Conservation (phyloP, 2,888 invertebrate genomes). For the Villa cingulata region DNA sequence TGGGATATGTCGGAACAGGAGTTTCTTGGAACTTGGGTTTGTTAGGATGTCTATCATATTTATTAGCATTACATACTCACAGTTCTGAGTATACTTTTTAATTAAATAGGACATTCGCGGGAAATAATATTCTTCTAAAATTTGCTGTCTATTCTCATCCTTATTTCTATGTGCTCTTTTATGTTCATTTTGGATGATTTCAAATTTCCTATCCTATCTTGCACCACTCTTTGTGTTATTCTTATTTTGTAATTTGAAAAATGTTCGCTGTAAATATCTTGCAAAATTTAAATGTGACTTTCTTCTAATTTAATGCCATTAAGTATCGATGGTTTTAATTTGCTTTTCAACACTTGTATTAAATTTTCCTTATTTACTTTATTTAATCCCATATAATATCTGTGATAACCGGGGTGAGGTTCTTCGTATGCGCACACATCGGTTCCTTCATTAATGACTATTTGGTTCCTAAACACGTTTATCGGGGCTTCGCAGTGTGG, state of each 20-base stretch:
- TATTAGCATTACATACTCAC: not conserved
- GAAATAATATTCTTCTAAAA: slow-evolving; percentile 5
- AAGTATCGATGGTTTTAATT: too few relatives aligned
- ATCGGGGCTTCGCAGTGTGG: not conserved
- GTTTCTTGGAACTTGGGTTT: not conserved
- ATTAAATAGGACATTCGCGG: not conserved
- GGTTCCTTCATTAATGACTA: not conserved
- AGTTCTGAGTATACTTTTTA: not conserved
- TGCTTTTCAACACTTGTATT: too few relatives aligned
- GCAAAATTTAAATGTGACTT: not conserved
- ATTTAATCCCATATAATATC: not conserved
- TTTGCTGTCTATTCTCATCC: slow-evolving; percentile 8
- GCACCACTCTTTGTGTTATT: too few relatives aligned
- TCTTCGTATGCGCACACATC: not conserved
- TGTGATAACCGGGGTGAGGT: not conserved
- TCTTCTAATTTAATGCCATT: too few relatives aligned
- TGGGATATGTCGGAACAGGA: not conserved
- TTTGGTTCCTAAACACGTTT: not conserved
- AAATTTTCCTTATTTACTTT: slow-evolving; percentile 1
- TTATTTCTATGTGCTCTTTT: slow-evolving; percentile 7
- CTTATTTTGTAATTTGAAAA: too few relatives aligned
- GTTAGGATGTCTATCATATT: not conserved
- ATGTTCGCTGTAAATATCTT: not conserved
- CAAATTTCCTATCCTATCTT: slow-evolving; percentile 3
- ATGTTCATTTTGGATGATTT: slow-evolving; percentile 4